A percentile compares a stretch with the other conserved stretches of the same genome.
Evolutionary conservation across 2,113 vertebrate species (phyloP).

Genomic region (Phoxinus phoxinus): DNA sequence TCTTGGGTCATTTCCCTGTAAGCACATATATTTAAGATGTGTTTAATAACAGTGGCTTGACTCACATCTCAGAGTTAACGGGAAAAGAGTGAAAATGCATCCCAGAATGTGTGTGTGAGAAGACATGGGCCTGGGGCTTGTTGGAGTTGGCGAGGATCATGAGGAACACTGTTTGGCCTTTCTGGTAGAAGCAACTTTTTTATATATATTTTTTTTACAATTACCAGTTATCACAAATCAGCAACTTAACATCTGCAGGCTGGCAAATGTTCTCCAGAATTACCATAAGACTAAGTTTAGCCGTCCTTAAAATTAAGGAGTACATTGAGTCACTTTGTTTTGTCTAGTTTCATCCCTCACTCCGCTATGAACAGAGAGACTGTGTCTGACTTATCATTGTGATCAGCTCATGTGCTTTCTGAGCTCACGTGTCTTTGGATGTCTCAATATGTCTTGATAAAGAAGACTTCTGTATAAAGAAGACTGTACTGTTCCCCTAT

Average conservation of each 20-base stretch:
- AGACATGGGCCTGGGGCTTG: background rate
- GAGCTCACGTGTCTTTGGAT: constrained; percentile 22
- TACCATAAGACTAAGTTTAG: constrained; percentile 9
- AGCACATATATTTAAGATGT: constrained; percentile 39
- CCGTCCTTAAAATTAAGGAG: background rate
- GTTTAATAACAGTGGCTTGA: constrained; percentile 48
- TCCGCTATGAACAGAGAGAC: constrained; percentile 11
- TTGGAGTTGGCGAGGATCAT: background rate
- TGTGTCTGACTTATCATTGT: constrained; percentile 42
- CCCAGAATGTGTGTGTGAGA: constrained; percentile 34
- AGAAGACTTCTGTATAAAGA: background rate
- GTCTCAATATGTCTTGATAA: constrained; percentile 16
- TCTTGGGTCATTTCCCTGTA: constrained; percentile 41
- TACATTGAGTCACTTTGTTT: constrained; percentile 33
- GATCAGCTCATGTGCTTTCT: constrained; percentile 40
- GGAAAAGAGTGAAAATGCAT: constrained; percentile 36
- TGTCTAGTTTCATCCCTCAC: background rate
- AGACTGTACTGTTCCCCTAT: too few relatives aligned
- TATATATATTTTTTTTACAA: background rate
- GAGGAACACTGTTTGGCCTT: background rate
- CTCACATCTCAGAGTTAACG: constrained; percentile 44
- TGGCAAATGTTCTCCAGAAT: background rate
- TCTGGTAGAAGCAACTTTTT: background rate
- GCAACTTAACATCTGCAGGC: background rate
- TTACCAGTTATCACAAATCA: constrained; percentile 19